Conservation (phyloP, 2,113 vertebrate species). For the Odocoileus hemionus region DNA sequence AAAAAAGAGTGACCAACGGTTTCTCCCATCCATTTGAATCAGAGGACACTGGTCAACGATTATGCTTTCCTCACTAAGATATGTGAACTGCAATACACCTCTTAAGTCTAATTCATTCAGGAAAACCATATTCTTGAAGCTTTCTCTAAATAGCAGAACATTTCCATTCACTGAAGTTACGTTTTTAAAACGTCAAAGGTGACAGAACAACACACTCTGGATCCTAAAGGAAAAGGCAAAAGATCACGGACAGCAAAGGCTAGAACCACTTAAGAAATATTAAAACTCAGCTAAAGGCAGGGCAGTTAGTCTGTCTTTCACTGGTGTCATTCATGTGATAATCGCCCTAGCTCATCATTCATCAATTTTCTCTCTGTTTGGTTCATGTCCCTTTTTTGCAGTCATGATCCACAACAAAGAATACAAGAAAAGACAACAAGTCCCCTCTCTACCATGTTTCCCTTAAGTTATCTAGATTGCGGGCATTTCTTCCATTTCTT, state of each 20-base stretch:
- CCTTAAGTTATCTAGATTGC: not conserved
- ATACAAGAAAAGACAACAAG: not conserved
- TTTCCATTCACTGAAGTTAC: constrained; percentile 63
- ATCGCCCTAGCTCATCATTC: not conserved
- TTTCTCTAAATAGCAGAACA: constrained; percentile 56
- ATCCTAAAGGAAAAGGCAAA: constrained; percentile 63
- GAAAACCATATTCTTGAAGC: constrained; percentile 49
- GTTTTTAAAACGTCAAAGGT: constrained; percentile 70
- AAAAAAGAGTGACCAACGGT: not conserved
- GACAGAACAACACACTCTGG: constrained; percentile 18
- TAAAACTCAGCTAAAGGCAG: not conserved
- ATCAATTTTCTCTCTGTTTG: constrained; percentile 36
- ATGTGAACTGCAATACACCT: constrained; percentile 57
- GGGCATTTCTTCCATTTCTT: not conserved
- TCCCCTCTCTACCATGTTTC: not conserved
- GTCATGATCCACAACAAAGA: not conserved
- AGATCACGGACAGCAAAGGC: constrained; percentile 45
- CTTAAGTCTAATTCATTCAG: constrained; percentile 27
- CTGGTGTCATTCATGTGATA: not conserved
- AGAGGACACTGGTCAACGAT: not conserved
- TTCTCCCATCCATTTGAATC: not conserved
- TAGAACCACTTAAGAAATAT: constrained; percentile 44
- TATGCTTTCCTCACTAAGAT: constrained; percentile 54
- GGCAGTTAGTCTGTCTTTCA: constrained; percentile 17
- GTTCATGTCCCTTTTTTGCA: constrained; percentile 8